Evolutionary conservation across 92 coral and sea anemone genomes (phyloP), one percentile per base, ranked within the genome.

Genomic region (Palythoa heliodiscus): DNA sequence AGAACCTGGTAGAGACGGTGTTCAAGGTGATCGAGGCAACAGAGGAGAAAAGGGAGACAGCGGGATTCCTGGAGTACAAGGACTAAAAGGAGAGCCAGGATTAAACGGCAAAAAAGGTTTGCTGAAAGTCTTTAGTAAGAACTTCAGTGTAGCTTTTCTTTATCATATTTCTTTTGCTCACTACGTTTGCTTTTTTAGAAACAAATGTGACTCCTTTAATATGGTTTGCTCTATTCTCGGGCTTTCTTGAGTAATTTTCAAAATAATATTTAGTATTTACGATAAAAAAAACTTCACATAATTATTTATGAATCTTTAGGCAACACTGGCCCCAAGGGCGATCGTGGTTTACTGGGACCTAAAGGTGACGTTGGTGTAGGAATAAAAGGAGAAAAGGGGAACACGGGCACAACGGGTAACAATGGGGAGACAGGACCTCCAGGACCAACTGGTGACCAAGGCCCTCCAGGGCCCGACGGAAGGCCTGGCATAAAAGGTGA

Each of bases 381-480:
- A 37, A 38, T 16, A 7, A 78, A 78, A 63, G 83, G 83, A 2
- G 54, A 39, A 17, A 60, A 39, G 37, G 83, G 83, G 5, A 47
- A 11, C 4, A 11, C 17, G 7, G 82, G 82, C 0, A 1, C 40
- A 54, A 47, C 82, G 40, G 82, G 82, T 11, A 58, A 77, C 40
- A 43, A 61, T 54, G 82, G 82, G 22, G 68, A 55, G 40, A 55
- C 35, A 10, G 83, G 83, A 2, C 17, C 19, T 39, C 58, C 53
- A 47, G 83, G 83, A 35, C 57, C 72, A 22, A 19, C 55, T 60
- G 83, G 83, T 58, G 72, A 63, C n/a, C 72, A 38, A 29, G 83
- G 83, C 5, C 57, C 83, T n/a, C 71, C 57, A 23, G 83, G 83
- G 7, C 52, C 3, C n/a, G 58, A 78, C 39, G 83, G 83, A 15